Base-by-base conservation (phyloP, 1,140 invertebrate species). In the Anthonomus grandis region DNA sequence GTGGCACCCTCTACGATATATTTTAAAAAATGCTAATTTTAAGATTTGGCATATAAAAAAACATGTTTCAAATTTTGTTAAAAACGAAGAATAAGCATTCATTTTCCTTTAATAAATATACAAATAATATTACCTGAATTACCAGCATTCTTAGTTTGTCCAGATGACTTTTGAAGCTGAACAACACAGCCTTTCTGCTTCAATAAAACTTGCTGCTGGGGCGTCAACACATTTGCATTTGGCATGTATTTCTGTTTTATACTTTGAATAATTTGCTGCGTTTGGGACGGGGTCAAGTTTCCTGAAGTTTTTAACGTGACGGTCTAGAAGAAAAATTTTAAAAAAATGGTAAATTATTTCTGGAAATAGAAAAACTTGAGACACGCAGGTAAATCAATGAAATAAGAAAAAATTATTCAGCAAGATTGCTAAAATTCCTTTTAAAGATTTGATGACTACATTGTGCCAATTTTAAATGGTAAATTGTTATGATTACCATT, bases 191-290 rank as follows among this genome's bases (percentile, higher is more conserved):
- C 49, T 36, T 70, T 67, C 49, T 73, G 70, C 47, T 71, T 69
- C 15, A 70, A 57, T 22, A 70, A 53, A 18, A 65, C 54, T 47
- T 66, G 68, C 54, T 69, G 64, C 36, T 69, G 68, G 27, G 63
- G 56, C 2, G 63, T 60, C 36, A 68, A 49, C 17, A 68, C 38
- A n/a, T 63, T 63, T 12, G 67, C 53, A 47, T 70, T 70, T 12
- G 69, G 70, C 24, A 71, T 52, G 46, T 64, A 68, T 53, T 74
- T 72, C 55, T 72, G 70, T 27, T 70, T 69, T 17, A 73, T 74
- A 21, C 76, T 76, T 25, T 79, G 67, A 9, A 79, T 63, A 39
- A 71, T 71, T 54, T 75, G 73, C 41, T 78, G 76, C 51, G 78
- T 76, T 52, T 76, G 75, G 10, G 70, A 63, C 1, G 70, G 68